These are phyloP conservation scores for Diadema setosum DNA, from an alignment of 35 echinoderm and acorn worm species.

Conservation along the genomic window DNA sequence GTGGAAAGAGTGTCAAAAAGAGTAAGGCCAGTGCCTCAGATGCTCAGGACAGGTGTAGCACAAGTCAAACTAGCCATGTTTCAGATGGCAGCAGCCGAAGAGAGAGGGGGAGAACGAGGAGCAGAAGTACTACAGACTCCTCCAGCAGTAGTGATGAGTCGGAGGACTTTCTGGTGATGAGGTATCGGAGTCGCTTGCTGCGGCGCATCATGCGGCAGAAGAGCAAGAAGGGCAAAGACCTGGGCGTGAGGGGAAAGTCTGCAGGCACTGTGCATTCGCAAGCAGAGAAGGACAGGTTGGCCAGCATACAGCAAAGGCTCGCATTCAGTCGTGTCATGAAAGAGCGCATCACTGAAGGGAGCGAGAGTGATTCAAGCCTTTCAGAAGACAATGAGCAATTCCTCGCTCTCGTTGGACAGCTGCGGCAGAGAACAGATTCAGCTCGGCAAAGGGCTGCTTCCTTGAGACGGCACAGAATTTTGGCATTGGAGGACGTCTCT, in stretches of 20 bases:
- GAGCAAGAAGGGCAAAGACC: slow-evolving; percentile 24
- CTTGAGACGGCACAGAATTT: not conserved
- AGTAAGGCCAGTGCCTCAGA: not conserved
- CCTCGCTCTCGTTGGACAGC: slow-evolving; percentile 14
- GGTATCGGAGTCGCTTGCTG: slow-evolving; percentile 41
- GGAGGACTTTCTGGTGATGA: slow-evolving; percentile 22
- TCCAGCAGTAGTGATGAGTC: slow-evolving; percentile 76
- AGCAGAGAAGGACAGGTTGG: slow-evolving; percentile 61
- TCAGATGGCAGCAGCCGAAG: not conserved
- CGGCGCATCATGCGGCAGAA: slow-evolving; percentile 63
- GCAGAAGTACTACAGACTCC: slow-evolving; percentile 10
- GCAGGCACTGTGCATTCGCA: slow-evolving; percentile 23
- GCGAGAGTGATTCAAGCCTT: slow-evolving; percentile 26
- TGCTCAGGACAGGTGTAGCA: not conserved
- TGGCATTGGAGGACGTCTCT: not conserved
- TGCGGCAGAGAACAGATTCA: slow-evolving; percentile 51
- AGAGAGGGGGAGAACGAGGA: not conserved
- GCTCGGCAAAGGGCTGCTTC: slow-evolving; percentile 46
- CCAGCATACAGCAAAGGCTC: slow-evolving; percentile 57
- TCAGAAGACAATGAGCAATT: slow-evolving; percentile 51
- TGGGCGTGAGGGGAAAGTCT: not conserved
- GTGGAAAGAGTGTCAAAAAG: not conserved
- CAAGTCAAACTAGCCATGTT: not conserved
- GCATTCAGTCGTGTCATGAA: slow-evolving; percentile 60
- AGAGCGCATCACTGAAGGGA: slow-evolving; percentile 31